Conservation (phyloP, 1,140 invertebrate genomes). For the Drosophila bocki region DNA sequence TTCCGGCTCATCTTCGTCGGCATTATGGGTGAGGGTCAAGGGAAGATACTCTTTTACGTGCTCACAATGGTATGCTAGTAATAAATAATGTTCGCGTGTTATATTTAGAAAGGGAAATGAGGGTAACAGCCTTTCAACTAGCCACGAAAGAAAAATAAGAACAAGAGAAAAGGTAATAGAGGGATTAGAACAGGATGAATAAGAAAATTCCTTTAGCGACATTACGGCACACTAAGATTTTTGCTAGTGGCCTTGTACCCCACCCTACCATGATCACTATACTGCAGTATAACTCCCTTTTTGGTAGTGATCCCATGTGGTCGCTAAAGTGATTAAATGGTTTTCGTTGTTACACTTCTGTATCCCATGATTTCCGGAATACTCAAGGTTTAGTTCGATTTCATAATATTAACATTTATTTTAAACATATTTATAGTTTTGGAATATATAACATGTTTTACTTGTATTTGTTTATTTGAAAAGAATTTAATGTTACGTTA, state of each 20-base stretch:
- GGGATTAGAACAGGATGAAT: neutral
- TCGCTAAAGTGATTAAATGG: neutral
- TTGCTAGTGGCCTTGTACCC: constrained; percentile 1
- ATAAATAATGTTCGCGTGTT: too few relatives aligned
- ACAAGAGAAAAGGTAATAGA: neutral
- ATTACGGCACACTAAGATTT: neutral
- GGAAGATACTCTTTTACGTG: too few relatives aligned
- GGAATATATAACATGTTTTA: too few relatives aligned
- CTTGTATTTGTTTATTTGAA: too few relatives aligned
- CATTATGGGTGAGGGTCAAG: too few relatives aligned
- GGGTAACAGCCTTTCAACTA: too few relatives aligned
- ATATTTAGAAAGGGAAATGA: neutral
- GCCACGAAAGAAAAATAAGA: neutral
- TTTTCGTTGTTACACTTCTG: constrained; percentile 4
- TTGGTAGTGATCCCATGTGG: neutral
- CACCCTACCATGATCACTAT: constrained; percentile 6
- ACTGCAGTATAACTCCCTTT: neutral
- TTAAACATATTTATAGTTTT: too few relatives aligned
- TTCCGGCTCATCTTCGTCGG: too few relatives aligned
- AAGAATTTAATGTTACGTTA: too few relatives aligned
- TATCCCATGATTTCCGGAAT: constrained; percentile 11
- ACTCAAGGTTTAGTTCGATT: neutral
- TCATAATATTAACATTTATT: too few relatives aligned
- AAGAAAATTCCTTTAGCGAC: constrained; percentile 6
- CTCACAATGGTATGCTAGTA: too few relatives aligned